Evolutionary conservation across 2,797 vertebrate genomes (phyloP).

Genomic region (Eidolon dupreanum): DNA sequence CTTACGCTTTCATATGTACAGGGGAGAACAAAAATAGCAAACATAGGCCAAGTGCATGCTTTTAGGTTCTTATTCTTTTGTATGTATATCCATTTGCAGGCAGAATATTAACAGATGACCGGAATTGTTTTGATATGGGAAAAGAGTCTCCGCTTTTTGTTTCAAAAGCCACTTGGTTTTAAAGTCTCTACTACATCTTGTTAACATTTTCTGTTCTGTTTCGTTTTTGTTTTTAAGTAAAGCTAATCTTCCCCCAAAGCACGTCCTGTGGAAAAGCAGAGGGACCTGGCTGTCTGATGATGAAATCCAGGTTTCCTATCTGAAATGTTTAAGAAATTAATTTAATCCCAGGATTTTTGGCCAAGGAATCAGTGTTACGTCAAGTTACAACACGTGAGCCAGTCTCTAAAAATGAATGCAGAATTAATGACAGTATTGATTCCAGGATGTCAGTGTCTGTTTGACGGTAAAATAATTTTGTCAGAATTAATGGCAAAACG

Average conservation of each 20-base stretch:
- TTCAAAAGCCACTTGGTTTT: background rate
- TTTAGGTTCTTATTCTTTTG: background rate
- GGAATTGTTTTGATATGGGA: background rate
- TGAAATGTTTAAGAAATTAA: constrained; percentile 4
- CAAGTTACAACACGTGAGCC: background rate
- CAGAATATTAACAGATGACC: background rate
- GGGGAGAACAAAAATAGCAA: background rate
- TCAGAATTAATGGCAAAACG: background rate
- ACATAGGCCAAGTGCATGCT: no score
- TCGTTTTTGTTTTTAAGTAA: background rate
- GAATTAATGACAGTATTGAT: background rate
- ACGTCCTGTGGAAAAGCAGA: background rate
- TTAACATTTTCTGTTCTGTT: constrained; percentile 31
- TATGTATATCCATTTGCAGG: background rate
- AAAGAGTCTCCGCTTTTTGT: background rate
- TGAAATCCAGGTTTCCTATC: constrained; percentile 50
- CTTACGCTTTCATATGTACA: background rate
- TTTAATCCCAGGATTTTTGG: background rate
- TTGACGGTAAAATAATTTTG: background rate
- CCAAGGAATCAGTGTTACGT: background rate
- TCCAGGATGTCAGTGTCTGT: background rate
- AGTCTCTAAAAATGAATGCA: background rate
- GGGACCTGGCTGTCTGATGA: background rate
- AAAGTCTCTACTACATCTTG: background rate
- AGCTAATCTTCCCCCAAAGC: background rate